These are phyloP conservation scores for Macaria liturata DNA, from an alignment of 2,888 invertebrate genomes.

Conservation along the genomic window DNA sequence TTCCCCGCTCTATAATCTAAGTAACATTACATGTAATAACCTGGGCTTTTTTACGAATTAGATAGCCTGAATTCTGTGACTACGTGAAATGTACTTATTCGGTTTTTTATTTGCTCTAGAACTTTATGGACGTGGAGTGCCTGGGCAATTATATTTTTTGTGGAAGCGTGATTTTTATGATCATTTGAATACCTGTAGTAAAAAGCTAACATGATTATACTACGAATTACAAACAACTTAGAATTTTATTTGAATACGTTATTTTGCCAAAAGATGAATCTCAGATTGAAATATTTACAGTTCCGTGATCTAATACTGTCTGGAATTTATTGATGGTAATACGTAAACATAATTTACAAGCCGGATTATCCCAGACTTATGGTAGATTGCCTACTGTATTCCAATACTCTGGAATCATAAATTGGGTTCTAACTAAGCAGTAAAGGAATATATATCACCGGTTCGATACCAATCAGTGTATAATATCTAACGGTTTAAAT, in stretches of 20 bases:
- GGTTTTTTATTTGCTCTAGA: constrained; percentile 41
- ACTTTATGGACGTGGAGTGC: constrained; percentile 41
- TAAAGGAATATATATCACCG: constrained; percentile 29
- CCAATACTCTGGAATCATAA: constrained; percentile 30
- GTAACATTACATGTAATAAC: constrained; percentile 64
- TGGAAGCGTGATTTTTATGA: constrained; percentile 25
- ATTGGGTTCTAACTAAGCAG: constrained; percentile 42
- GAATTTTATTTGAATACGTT: too few species aligned
- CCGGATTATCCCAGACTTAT: constrained; percentile 29
- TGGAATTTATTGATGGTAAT: constrained; percentile 29
- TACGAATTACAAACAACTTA: too few species aligned
- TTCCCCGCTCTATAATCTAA: constrained; percentile 66
- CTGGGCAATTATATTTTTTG: constrained; percentile 39
- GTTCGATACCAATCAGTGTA: constrained; percentile 24
- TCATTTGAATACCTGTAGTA: too few species aligned
- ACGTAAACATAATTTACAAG: constrained; percentile 34
- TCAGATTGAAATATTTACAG: constrained; percentile 21
- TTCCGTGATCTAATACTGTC: constrained; percentile 18
- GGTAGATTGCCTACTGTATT: constrained; percentile 27
- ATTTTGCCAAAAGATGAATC: constrained; percentile 16
- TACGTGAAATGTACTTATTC: constrained; percentile 43
- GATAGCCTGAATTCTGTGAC: constrained; percentile 49
- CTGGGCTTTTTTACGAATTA: constrained; percentile 52
- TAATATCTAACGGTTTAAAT: constrained; percentile 65
- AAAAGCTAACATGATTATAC: too few species aligned